Conservation (phyloP, 2,888 invertebrate genomes). For the Oeneis ivallda region DNA sequence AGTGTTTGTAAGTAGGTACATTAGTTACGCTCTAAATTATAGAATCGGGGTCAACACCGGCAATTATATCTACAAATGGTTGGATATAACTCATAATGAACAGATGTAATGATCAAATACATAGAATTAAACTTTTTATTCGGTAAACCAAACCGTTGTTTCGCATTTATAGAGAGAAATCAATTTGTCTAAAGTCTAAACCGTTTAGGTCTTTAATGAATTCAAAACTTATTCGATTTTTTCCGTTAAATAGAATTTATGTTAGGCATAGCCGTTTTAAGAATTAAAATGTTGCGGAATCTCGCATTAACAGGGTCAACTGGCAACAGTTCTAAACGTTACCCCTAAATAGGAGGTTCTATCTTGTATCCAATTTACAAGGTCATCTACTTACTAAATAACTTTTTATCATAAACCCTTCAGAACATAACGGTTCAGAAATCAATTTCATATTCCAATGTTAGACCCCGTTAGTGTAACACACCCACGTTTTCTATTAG, state of each 20-base stretch:
- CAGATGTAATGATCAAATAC: constrained; percentile 11
- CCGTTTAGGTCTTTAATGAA: background rate
- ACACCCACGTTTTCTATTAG: constrained; percentile 48
- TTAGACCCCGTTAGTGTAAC: constrained; percentile 39
- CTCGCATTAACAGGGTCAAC: too few species aligned
- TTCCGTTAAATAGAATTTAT: background rate
- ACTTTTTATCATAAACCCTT: too few species aligned
- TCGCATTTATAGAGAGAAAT: constrained; percentile 2
- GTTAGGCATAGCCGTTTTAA: background rate
- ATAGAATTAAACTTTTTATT: constrained; percentile 4
- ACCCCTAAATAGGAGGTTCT: too few species aligned
- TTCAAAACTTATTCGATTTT: background rate
- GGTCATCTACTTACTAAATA: too few species aligned
- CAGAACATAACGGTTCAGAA: background rate
- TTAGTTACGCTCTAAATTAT: constrained; percentile 69
- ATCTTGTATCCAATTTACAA: too few species aligned
- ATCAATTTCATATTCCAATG: constrained; percentile 23
- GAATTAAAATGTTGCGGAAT: too few species aligned
- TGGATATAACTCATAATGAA: constrained; percentile 20
- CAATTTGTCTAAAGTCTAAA: background rate
- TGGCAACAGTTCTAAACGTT: background rate
- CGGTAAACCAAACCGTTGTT: background rate
- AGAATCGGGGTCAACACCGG: constrained; percentile 70
- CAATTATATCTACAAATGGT: constrained; percentile 47
- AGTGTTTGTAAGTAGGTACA: constrained; percentile 38